These are phyloP conservation scores for Drosophila mimica DNA, from an alignment of 2,888 invertebrate genomes.

Conservation along the genomic window DNA sequence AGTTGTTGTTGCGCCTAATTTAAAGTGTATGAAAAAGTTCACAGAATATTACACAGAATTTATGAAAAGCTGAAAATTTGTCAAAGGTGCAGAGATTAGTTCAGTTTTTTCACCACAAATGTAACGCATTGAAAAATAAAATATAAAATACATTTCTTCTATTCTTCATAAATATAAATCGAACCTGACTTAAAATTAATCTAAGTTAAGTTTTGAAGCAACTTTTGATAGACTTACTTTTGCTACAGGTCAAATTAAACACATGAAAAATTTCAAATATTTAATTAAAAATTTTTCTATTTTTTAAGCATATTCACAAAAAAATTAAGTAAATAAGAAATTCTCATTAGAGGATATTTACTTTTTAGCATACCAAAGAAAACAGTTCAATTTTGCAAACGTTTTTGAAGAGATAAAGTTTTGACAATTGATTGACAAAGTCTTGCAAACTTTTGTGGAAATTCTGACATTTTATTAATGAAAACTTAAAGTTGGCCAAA, in stretches of 20 bases:
- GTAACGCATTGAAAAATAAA: background rate
- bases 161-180: background rate
- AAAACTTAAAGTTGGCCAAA: slow-evolving; percentile 40
- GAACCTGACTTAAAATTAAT: background rate
- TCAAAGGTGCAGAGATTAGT: background rate
- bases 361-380: background rate
- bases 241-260: background rate
- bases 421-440: slow-evolving; percentile 60
- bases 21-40: slow-evolving; percentile 50
- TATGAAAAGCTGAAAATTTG: slow-evolving; percentile 2
- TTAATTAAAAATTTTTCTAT: background rate
- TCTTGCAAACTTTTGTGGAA: slow-evolving; percentile 42
- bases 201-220: background rate
- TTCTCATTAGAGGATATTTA: background rate
- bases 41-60: slow-evolving; percentile 16
- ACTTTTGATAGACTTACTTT: background rate
- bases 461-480: slow-evolving; percentile 57
- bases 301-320: background rate
- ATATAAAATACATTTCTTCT: background rate
- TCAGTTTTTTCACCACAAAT: background rate
- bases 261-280: background rate
- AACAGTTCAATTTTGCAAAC: background rate
- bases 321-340: background rate
- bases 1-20: slow-evolving; percentile 30
- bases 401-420: slow-evolving; percentile 31